Evolutionary conservation across 2,797 vertebrate genomes (phyloP).

Genomic region (Cossypha caffra): DNA sequence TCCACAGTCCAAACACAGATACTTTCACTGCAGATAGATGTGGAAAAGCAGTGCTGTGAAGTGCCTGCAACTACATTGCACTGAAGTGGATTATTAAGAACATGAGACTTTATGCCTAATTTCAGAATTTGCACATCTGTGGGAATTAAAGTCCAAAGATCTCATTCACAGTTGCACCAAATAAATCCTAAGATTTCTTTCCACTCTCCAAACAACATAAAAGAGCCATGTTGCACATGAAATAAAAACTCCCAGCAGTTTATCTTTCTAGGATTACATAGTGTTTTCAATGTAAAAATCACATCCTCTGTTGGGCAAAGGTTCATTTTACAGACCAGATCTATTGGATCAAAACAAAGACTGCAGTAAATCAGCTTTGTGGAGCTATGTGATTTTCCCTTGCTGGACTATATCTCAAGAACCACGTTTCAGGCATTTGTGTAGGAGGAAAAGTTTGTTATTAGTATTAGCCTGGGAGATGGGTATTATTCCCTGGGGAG

Average conservation of each 20-base stretch:
- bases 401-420: background rate
- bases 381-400: background rate
- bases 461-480: background rate
- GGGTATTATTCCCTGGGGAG: background rate
- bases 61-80: background rate
- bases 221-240: background rate
- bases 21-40: background rate
- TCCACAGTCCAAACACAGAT: background rate
- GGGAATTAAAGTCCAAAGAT: background rate
- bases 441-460: background rate
- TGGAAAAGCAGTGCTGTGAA: background rate
- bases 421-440: background rate
- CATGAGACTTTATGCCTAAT: background rate
- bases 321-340: background rate
- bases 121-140: background rate
- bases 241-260: background rate
- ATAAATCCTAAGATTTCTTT: background rate
- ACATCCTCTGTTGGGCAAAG: slow-evolving; percentile 6
- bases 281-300: background rate
- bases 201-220: background rate
- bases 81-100: background rate
- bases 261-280: slow-evolving; percentile 1
- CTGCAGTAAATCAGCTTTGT: background rate
- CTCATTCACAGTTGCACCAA: background rate
- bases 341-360: slow-evolving; percentile 27